Evolutionary conservation across 2,888 invertebrate species (phyloP).

Genomic region (Venustoraphidia nigricollis): DNA sequence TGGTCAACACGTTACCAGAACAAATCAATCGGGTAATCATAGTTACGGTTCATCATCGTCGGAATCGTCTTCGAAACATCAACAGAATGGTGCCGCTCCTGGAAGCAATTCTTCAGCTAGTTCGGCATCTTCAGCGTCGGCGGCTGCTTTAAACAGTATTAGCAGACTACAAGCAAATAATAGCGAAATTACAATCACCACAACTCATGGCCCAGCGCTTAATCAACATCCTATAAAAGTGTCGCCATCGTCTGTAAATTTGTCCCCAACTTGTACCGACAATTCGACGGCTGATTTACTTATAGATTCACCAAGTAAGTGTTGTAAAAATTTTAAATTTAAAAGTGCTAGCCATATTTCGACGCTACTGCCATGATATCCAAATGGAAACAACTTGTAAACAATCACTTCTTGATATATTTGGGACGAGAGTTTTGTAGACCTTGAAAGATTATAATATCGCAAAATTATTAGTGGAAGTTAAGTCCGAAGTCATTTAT

Average conservation of each 20-base stretch:
- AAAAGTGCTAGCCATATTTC: no score
- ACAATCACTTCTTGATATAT: no score
- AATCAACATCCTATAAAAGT: constrained; percentile 40
- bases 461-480: no score
- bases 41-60: no score
- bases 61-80: constrained; percentile 10
- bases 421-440: no score
- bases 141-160: constrained; percentile 46
- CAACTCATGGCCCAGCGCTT: constrained; percentile 42
- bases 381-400: no score
- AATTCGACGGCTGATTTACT: constrained; percentile 52
- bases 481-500: no score
- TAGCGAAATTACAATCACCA: constrained; percentile 71
- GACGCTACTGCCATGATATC: no score
- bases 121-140: constrained; percentile 33
- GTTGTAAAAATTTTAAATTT: background rate
- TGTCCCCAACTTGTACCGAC: constrained; percentile 45
- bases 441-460: no score
- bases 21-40: constrained; percentile 3
- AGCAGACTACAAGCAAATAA: constrained; percentile 61
- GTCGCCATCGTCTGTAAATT: constrained; percentile 43
- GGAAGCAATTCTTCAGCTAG: constrained; percentile 2
- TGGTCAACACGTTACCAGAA: constrained; percentile 11
- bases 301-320: constrained; percentile 76
- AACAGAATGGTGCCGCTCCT: constrained; percentile 8